These are phyloP conservation scores for Labia minor DNA, from an alignment of 2,888 invertebrate species.

Conservation along the genomic window DNA sequence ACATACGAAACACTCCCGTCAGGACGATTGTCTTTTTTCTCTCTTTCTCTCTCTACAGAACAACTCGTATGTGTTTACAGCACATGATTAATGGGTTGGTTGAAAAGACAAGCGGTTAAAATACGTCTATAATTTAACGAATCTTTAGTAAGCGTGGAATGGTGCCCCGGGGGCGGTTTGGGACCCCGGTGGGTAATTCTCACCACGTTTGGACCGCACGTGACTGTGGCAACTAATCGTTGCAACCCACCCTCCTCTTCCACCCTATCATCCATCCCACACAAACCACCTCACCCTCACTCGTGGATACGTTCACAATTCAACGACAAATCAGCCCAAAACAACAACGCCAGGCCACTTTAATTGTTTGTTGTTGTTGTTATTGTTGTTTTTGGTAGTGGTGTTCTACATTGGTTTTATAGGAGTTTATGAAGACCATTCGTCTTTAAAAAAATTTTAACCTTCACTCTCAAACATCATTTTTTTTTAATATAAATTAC, in stretches of 20 bases:
- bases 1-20: too few species aligned
- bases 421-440: not conserved
- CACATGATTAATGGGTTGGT: not conserved
- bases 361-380: not conserved
- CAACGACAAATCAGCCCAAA: not conserved
- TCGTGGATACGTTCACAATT: not conserved
- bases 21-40: not conserved
- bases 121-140: constrained; percentile 4
- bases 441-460: too few species aligned
- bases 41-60: not conserved
- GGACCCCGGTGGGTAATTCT: not conserved
- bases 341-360: not conserved
- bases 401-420: constrained; percentile 3
- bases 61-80: constrained; percentile 4
- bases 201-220: constrained; percentile 13
- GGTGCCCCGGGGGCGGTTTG: not conserved
- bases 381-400: not conserved
- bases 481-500: not conserved
- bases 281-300: not conserved
- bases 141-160: constrained; percentile 13
- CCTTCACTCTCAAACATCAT: too few species aligned
- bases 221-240: constrained; percentile 7
- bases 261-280: not conserved
- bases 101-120: constrained; percentile 13
- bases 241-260: not conserved